phyloP scores from a whole-genome alignment of 2,113 vertebrate genomes.

The Oryctolagus cuniculus region DNA sequence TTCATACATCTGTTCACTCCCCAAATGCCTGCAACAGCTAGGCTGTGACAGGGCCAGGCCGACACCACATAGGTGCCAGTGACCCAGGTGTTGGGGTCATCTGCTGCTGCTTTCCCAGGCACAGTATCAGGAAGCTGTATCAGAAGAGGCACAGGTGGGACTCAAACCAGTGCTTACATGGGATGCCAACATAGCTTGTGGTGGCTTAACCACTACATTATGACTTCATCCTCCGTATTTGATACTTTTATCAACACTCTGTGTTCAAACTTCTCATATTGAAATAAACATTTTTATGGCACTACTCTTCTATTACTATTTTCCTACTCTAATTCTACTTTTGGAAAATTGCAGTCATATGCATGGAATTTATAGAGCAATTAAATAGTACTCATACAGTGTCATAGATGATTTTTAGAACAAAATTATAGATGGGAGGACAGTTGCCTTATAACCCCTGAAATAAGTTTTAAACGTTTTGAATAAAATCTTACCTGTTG shows the following conservation, averaged over 20 bases:
- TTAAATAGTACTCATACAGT: background rate
- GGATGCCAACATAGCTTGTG: no score
- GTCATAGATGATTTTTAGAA: background rate
- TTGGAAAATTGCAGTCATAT: background rate
- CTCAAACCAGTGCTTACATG: no score
- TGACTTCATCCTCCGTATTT: no score
- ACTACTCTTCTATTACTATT: background rate
- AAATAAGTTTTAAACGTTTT: conserved; percentile 33
- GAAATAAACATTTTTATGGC: background rate
- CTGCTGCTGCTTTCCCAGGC: no score
- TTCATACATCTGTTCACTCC: no score
- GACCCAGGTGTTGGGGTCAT: no score
- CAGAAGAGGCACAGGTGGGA: no score
- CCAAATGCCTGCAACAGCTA: no score
- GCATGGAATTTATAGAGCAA: background rate
- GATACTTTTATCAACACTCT: background rate
- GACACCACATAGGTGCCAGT: no score
- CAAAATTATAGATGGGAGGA: background rate
- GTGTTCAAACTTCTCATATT: background rate
- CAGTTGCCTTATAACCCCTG: background rate
- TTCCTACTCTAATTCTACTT: conserved; percentile 31
- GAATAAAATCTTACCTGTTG: background rate
- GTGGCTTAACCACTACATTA: no score
- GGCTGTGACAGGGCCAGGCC: no score
- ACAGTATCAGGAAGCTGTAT: no score